A percentile compares a stretch with the other conserved stretches of the same genome.
These are phyloP conservation scores for Aradophagus sp. DNA, from an alignment of 1,140 invertebrate genomes.

Conservation along the genomic window DNA sequence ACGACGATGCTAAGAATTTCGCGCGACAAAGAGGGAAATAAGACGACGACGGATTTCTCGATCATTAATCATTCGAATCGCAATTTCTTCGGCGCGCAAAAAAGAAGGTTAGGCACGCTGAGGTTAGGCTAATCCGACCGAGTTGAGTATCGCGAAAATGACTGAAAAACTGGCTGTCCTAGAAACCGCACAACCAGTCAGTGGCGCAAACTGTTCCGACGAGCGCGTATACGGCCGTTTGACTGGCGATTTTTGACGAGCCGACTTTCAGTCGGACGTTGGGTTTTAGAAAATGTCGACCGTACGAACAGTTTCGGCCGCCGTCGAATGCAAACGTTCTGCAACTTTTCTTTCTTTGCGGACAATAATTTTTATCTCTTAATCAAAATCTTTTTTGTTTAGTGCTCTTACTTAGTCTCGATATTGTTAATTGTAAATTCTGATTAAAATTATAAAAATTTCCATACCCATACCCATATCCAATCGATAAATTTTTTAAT, in stretches of 20 bases:
- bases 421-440: too few relatives aligned
- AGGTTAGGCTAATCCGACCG: slow-evolving; percentile 60
- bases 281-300: too few relatives aligned
- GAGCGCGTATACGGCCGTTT: slow-evolving; percentile 8
- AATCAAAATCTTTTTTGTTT: too few relatives aligned
- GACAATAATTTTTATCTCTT: too few relatives aligned
- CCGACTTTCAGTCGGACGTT: too few relatives aligned
- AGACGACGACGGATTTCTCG: slow-evolving; percentile 20
- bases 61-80: slow-evolving; percentile 56
- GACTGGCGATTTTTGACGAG: slow-evolving; percentile 11
- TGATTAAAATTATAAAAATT: too few relatives aligned
- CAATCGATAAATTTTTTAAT: too few relatives aligned
- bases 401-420: too few relatives aligned
- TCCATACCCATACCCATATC: too few relatives aligned
- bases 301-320: too few relatives aligned
- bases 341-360: too few relatives aligned
- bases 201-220: slow-evolving; percentile 62
- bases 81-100: slow-evolving; percentile 59
- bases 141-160: slow-evolving; percentile 66
- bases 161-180: slow-evolving; percentile 69
- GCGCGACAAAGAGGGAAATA: slow-evolving; percentile 4
- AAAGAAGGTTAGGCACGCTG: slow-evolving; percentile 62
- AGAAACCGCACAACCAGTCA: slow-evolving; percentile 65
- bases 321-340: too few relatives aligned
- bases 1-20: slow-evolving; percentile 2